phyloP scores from a whole-genome alignment of 2,797 vertebrate genomes.

The Coccyzus lansbergi region DNA sequence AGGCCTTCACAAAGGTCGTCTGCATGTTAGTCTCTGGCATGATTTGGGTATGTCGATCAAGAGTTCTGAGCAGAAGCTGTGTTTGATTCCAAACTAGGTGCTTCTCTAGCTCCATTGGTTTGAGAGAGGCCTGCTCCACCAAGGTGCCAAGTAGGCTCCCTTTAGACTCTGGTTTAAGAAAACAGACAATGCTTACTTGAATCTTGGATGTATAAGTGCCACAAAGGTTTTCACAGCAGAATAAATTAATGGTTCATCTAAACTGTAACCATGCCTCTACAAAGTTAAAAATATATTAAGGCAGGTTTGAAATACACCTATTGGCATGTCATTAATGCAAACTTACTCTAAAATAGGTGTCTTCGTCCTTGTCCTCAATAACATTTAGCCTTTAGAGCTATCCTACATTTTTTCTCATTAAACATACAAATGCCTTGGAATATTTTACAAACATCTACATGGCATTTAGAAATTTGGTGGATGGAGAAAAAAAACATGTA shows the following conservation, averaged over 20 bases:
- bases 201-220: too few relatives aligned
- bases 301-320: neutral
- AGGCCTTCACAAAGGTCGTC: constrained; percentile 84
- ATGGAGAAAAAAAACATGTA: neutral
- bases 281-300: neutral
- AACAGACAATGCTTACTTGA: neutral
- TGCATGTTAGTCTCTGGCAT: constrained; percentile 57
- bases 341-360: neutral
- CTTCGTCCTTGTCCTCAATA: neutral
- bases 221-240: neutral
- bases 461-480: neutral
- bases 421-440: neutral
- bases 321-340: neutral
- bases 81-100: constrained; percentile 86
- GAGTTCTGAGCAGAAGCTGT: constrained; percentile 85
- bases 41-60: constrained; percentile 81
- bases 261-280: neutral
- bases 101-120: constrained; percentile 82
- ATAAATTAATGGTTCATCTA: neutral
- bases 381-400: neutral
- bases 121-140: constrained; percentile 87
- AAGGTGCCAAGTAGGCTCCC: constrained; percentile 80
- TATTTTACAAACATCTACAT: neutral
- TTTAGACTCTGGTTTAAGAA: constrained; percentile 77
- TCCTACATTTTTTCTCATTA: neutral